These are phyloP conservation scores for Gallinago undulata DNA, from an alignment of 2,113 vertebrate species.

Conservation along the genomic window DNA sequence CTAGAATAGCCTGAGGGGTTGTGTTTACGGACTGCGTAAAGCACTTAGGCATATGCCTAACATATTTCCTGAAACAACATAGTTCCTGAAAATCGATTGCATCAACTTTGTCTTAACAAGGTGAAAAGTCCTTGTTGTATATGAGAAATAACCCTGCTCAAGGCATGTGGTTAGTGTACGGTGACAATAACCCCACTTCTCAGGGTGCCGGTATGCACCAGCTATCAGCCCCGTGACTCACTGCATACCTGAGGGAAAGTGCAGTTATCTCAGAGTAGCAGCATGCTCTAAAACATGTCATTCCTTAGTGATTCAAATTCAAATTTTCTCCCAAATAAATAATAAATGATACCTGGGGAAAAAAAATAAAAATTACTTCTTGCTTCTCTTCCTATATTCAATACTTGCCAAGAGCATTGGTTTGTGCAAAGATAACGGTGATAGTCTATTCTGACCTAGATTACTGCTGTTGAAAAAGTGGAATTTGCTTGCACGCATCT, in stretches of 20 bases:
- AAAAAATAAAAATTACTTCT: not conserved
- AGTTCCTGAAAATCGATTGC: not conserved
- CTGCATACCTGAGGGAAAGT: conserved; percentile 37
- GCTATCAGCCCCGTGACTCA: conserved; percentile 33
- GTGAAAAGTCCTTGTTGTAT: not conserved
- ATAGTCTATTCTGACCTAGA: not conserved
- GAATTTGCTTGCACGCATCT: not conserved
- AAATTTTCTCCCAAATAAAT: conserved; percentile 28
- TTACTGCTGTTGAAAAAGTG: not conserved
- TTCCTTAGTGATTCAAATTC: conserved; percentile 11
- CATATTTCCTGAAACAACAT: not conserved
- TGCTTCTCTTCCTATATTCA: not conserved
- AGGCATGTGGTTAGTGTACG: conserved; percentile 11
- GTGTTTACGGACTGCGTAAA: not conserved
- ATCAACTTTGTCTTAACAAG: conserved; percentile 4
- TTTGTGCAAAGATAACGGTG: not conserved
- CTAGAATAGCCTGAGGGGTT: not conserved
- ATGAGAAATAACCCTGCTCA: conserved; percentile 15
- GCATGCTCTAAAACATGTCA: not conserved
- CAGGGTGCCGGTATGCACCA: not conserved
- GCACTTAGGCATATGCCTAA: not conserved
- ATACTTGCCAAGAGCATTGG: not conserved
- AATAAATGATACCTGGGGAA: not conserved
- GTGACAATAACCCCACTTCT: conserved; percentile 31
- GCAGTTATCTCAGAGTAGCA: conserved; percentile 31